phyloP scores from a whole-genome alignment of 2,113 vertebrate genomes.

The Python bivittatus region DNA sequence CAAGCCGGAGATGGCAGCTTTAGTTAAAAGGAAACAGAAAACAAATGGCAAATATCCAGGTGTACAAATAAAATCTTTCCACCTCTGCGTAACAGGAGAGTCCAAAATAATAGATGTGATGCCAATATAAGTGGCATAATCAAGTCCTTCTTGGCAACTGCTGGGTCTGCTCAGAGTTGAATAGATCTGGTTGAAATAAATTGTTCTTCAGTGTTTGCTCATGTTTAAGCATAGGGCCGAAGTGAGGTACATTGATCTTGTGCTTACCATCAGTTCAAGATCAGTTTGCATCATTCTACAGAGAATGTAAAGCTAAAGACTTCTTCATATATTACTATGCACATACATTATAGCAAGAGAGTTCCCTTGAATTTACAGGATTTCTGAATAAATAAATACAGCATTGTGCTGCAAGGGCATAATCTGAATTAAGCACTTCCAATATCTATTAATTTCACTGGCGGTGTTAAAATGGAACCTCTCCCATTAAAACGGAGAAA shows the following conservation, averaged over 20 bases:
- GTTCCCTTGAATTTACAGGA: not conserved
- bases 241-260: not conserved
- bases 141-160: conserved; percentile 5
- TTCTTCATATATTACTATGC: not conserved
- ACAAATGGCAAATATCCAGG: not conserved
- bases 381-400: not conserved
- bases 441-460: not conserved
- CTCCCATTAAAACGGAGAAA: not conserved
- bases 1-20: too few relatives aligned
- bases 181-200: conserved; percentile 23
- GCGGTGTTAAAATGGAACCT: not conserved
- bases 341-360: not conserved
- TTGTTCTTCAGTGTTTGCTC: conserved; percentile 9
- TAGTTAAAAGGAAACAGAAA: conserved; percentile 36
- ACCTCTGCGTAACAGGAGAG: conserved; percentile 28
- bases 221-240: conserved; percentile 21
- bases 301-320: not conserved
- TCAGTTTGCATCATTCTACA: not conserved
- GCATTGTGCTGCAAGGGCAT: not conserved
- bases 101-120: conserved; percentile 8
- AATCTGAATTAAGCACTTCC: not conserved
- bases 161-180: not conserved
- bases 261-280: conserved; percentile 3
- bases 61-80: conserved; percentile 5
- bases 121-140: conserved; percentile 42